Percentiles rank a stretch among this genome's conserved stretches.
phyloP scores from a whole-genome alignment of 1,140 invertebrate genomes.

The Caenorhabditis tropicalis region DNA sequence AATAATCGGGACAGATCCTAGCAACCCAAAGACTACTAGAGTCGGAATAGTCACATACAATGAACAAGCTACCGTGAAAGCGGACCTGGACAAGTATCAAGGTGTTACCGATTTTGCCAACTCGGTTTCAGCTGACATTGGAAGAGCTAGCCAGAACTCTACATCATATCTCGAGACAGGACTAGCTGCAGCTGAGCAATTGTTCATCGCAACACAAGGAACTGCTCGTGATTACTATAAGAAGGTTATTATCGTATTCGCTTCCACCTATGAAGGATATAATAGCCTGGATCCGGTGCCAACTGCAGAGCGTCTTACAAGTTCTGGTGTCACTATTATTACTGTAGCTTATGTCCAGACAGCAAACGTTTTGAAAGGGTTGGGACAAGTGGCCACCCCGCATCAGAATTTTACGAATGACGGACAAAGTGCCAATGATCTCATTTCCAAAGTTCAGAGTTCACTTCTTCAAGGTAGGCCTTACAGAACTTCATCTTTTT shows the following conservation, averaged over 20 bases:
- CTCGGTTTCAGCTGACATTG: not conserved
- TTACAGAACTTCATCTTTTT: too few relatives aligned
- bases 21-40: not conserved
- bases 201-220: not conserved
- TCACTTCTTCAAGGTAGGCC: not conserved
- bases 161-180: not conserved
- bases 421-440: too few relatives aligned
- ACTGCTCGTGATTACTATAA: not conserved
- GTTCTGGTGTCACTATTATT: not conserved
- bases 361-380: not conserved
- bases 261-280: not conserved
- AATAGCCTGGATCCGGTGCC: not conserved
- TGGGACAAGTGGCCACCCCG: not conserved
- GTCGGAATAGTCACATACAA: not conserved
- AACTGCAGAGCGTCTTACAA: not conserved
- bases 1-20: not conserved
- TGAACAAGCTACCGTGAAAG: not conserved
- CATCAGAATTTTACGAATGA: not conserved
- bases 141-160: too few relatives aligned
- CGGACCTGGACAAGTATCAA: not conserved
- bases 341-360: not conserved
- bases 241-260: not conserved
- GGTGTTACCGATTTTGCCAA: not conserved
- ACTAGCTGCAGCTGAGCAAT: not conserved
- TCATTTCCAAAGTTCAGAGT: not conserved